phyloP scores from a whole-genome alignment of 2,113 vertebrate genomes.

The Psilopsiagon aymara region DNA sequence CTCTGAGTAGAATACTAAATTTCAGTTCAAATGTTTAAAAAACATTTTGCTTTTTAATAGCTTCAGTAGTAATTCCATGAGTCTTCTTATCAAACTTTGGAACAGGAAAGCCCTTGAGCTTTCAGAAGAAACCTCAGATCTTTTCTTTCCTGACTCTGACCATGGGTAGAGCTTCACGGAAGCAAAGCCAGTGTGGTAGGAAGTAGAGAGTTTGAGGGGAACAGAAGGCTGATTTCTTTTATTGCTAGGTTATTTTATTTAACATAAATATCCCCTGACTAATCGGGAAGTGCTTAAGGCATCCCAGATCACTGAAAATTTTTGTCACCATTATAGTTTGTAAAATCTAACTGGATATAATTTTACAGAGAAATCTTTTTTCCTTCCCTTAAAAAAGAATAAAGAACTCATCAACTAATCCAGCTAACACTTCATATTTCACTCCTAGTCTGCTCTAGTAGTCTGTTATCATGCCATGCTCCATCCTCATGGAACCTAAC shows the following conservation, averaged over 20 bases:
- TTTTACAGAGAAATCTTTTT: conserved; percentile 6
- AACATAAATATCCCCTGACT: conserved; percentile 4
- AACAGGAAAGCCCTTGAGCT: neutral
- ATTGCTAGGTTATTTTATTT: conserved; percentile 18
- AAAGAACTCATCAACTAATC: conserved; percentile 40
- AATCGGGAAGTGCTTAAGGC: conserved; percentile 5
- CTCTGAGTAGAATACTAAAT: neutral
- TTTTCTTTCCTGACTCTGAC: neutral
- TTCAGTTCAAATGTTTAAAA: neutral
- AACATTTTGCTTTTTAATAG: neutral
- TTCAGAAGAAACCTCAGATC: neutral
- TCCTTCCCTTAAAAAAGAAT: neutral
- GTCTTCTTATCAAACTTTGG: neutral
- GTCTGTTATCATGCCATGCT: neutral
- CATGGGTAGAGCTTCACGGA: neutral
- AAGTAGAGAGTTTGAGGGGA: neutral
- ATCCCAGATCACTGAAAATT: neutral
- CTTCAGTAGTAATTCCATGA: neutral
- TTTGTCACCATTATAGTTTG: neutral
- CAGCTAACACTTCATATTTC: conserved; percentile 23
- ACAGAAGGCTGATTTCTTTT: neutral
- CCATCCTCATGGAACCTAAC: neutral
- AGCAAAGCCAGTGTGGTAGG: neutral
- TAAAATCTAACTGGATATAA: neutral
- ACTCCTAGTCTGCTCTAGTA: neutral